Evolutionary conservation across 1,140 invertebrate species (phyloP).

Genomic region (Drosophila yakuba): DNA sequence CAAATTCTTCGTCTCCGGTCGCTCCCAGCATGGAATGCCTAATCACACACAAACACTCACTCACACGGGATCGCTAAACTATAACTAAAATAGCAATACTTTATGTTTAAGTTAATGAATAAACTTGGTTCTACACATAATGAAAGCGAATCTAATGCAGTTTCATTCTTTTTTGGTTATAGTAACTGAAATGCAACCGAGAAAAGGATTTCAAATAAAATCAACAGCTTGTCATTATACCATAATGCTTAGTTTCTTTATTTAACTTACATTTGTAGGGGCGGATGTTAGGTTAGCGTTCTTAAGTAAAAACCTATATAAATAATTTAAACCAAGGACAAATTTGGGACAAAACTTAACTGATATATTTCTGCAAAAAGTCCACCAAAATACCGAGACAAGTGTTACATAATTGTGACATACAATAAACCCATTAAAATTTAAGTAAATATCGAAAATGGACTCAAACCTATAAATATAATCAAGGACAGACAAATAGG

Average conservation of each 20-base stretch:
- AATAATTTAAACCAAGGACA: not conserved
- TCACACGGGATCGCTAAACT: constrained; percentile 65
- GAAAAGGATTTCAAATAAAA: not conserved
- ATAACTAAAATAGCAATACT: constrained; percentile 78
- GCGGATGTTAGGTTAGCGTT: constrained; percentile 16
- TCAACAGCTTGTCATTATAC: constrained; percentile 1
- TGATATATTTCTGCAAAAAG: not conserved
- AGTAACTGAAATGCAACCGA: too few species aligned
- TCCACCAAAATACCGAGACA: not conserved
- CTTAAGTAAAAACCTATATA: not conserved
- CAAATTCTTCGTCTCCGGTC: constrained; percentile 8
- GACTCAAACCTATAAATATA: constrained; percentile 10
- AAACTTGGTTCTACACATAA: constrained; percentile 60
- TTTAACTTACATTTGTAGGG: constrained; percentile 31
- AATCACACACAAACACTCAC: constrained; percentile 47
- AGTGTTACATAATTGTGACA: not conserved
- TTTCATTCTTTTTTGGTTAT: not conserved
- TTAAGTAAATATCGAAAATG: not conserved
- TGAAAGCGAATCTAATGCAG: constrained; percentile 4
- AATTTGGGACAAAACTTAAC: not conserved
- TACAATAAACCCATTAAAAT: not conserved
- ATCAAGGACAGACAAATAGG: constrained; percentile 2
- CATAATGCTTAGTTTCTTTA: constrained; percentile 28
- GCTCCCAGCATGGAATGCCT: constrained; percentile 55
- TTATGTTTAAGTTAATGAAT: constrained; percentile 73